A percentile compares a stretch with the other conserved stretches of the same genome.
These are phyloP conservation scores for Alexandromys oeconomus DNA, from an alignment of 2,797 vertebrate species.

Conservation along the genomic window DNA sequence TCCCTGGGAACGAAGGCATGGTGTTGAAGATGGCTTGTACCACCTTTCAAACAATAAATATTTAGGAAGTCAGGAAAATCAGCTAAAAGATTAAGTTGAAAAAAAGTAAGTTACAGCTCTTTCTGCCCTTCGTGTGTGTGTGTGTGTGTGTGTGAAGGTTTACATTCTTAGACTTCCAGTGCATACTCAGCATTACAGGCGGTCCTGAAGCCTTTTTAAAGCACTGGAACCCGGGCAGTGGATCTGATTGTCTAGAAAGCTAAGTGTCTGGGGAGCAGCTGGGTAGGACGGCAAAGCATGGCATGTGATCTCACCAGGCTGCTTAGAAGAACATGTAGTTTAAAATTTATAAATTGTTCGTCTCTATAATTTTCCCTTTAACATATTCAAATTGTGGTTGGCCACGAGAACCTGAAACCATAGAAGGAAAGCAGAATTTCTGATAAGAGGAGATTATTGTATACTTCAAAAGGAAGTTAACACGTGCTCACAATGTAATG, in stretches of 20 bases:
- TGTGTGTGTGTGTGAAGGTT: not conserved
- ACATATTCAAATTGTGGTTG: not conserved
- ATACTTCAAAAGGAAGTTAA: conserved; percentile 33
- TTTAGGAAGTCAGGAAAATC: conserved; percentile 9
- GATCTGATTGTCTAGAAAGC: not conserved
- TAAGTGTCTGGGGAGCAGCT: not conserved
- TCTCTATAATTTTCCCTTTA: conserved; percentile 5
- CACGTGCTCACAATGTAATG: not conserved
- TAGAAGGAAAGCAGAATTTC: not conserved
- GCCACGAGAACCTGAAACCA: not conserved
- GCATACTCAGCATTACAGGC: not conserved
- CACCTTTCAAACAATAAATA: not conserved
- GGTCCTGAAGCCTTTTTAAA: not conserved
- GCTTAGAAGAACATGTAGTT: not conserved
- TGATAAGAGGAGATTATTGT: not conserved
- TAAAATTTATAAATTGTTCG: not conserved
- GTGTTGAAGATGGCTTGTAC: not conserved
- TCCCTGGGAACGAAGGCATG: not conserved
- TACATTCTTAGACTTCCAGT: not conserved
- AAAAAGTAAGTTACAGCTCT: not conserved
- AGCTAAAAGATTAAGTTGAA: conserved; percentile 15
- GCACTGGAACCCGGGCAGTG: not conserved
- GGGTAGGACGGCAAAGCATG: not conserved
- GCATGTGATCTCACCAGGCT: not conserved
- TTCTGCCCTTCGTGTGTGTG: too few species aligned